Percentiles rank a stretch among this genome's conserved stretches.
These are phyloP conservation scores for Xestia sexstrigata DNA, from an alignment of 2,888 invertebrate genomes.

Conservation along the genomic window DNA sequence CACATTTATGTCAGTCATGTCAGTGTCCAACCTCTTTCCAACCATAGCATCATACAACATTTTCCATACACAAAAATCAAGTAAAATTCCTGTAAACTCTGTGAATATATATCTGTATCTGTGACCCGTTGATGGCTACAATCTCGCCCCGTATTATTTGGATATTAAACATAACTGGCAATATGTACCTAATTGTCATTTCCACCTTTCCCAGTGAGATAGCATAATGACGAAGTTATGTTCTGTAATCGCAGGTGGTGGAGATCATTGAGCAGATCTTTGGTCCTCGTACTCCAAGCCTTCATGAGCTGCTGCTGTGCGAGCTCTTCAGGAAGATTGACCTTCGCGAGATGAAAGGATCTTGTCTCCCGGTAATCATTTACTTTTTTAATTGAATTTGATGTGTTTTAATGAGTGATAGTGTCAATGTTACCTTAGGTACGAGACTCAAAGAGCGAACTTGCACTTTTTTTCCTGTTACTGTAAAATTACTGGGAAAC, in stretches of 20 bases:
- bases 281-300: constrained; percentile 93
- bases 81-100: not conserved
- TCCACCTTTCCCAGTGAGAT: not conserved
- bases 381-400: not conserved
- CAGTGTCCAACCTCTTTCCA: not conserved
- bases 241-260: constrained; percentile 90
- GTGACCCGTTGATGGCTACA: not conserved
- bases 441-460: not conserved
- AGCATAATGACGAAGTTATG: not conserved
- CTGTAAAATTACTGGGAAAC: too few species aligned
- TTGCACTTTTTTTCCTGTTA: too few species aligned
- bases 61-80: not conserved
- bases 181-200: not conserved
- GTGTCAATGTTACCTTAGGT: not conserved
- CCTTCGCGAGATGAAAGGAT: constrained; percentile 96
- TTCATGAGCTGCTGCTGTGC: constrained; percentile 95
- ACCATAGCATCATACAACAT: not conserved
- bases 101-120: not conserved
- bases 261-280: constrained; percentile 95
- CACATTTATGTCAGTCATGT: not conserved
- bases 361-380: constrained; percentile 93
- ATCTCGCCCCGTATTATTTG: not conserved
- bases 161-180: not conserved
- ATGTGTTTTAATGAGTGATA: not conserved
- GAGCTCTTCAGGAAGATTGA: constrained; percentile 97